Base-by-base conservation (phyloP, 1,140 invertebrate genomes). In the Pseudomyrmex concolor region DNA sequence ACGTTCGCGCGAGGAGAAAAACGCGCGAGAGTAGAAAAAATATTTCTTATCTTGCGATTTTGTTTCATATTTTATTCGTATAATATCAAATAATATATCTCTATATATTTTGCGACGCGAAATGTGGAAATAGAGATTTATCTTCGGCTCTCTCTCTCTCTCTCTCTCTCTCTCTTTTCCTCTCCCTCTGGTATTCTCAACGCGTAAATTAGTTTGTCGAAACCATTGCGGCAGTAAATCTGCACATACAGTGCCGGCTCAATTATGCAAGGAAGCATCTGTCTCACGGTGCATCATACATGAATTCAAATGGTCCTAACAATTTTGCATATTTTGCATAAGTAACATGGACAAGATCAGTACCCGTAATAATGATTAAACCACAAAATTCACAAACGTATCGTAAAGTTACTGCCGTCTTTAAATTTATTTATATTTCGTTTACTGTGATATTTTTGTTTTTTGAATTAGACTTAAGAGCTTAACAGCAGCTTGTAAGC, bases 171-270 rank as follows among this genome's bases (percentile, higher is more conserved):
- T 64, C 45, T 10, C n/a, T n/a, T n/a, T n/a, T n/a, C n/a, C n/a
- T 34, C 25, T 34, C 5, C 10, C 15, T 64, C 45, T 10, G 22
- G 45, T 64, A 76, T 54, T 66, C 48, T 64, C 72, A 7, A 76
- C 22, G 73, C 22, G 45, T 54, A 76, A 74, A 76, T 76, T 78
- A 57, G 51, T 59, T 78, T 50, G 34, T 70, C 76, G 63, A 78
- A 78, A 70, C 15, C 34, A 68, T 67, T 25, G 12, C 15, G 19
- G 19, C 13, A 55, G 45, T 66, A 76, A 76, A 76, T 51, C 48
- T 64, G 45, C 34, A 8, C 34, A 43, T 19, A 71, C 57, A 63
- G 45, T 48, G 45, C 45, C 10, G 51, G 60, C 62, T 34, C 34
- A 76, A 43, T 76, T 66, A 51, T 64, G 25, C 60, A 51, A 25